phyloP scores from a whole-genome alignment of 2,797 vertebrate genomes.

The Hydrolagus colliei region DNA sequence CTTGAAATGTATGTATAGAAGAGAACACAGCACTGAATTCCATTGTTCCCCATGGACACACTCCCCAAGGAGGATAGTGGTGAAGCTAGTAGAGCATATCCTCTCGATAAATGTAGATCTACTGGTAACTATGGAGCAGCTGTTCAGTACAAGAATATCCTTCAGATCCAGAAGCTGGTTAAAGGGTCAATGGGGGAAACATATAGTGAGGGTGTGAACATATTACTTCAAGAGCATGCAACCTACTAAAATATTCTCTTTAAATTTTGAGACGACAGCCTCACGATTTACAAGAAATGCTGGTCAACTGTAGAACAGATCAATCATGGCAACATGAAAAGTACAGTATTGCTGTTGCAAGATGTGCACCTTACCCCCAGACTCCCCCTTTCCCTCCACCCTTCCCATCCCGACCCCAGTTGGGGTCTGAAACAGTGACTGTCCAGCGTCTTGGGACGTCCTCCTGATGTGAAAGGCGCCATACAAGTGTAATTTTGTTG shows the following conservation, averaged over 20 bases:
- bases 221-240: not conserved
- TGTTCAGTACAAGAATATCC: slow-evolving; percentile 17
- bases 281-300: not conserved
- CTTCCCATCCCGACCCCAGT: no score
- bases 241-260: not conserved
- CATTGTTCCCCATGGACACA: not conserved
- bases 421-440: no score
- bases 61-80: not conserved
- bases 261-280: not conserved
- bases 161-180: not conserved
- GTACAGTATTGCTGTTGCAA: no score
- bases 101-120: not conserved
- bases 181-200: not conserved
- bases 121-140: not conserved
- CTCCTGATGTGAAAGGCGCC: no score
- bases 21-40: not conserved
- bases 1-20: not conserved
- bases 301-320: not conserved
- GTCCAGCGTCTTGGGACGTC: no score
- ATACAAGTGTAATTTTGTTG: no score
- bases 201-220: not conserved
- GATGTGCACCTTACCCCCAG: not conserved
- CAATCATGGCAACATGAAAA: not conserved
- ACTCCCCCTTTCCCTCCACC: not conserved
- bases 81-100: not conserved